These are phyloP conservation scores for Anhinga rufa DNA, from an alignment of 2,113 vertebrate genomes.

Conservation along the genomic window DNA sequence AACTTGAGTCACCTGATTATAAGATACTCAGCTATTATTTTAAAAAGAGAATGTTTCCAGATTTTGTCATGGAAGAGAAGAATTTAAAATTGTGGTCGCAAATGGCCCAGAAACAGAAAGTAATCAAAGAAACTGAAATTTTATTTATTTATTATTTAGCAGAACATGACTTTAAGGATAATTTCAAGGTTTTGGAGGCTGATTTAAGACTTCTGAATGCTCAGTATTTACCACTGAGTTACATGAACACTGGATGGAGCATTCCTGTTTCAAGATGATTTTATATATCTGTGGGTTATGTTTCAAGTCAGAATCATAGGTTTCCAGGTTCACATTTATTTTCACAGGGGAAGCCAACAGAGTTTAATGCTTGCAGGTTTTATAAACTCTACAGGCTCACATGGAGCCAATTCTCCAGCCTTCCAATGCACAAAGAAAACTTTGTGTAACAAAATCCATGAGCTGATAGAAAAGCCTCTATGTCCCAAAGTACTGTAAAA, in stretches of 20 bases:
- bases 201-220: neutral
- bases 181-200: neutral
- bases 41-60: neutral
- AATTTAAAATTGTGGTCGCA: neutral
- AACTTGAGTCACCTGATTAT: neutral
- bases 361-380: slow-evolving; percentile 3
- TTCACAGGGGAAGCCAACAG: neutral
- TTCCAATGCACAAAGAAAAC: slow-evolving; percentile 46
- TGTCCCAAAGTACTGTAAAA: neutral
- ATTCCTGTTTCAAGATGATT: neutral
- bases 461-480: slow-evolving; percentile 11
- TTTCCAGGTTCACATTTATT: slow-evolving; percentile 28
- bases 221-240: neutral
- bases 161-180: neutral
- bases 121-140: neutral
- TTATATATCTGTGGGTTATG: neutral
- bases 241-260: neutral
- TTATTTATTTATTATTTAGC: neutral
- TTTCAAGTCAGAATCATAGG: neutral
- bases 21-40: neutral
- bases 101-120: neutral
- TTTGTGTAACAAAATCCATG: slow-evolving; percentile 32
- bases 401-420: slow-evolving; percentile 1
- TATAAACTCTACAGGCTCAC: neutral
- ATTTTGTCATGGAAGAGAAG: neutral